Evolutionary conservation across 2,113 vertebrate genomes (phyloP), one percentile per base, ranked within the genome.

Genomic region (Pelecanoides urinatrix): DNA sequence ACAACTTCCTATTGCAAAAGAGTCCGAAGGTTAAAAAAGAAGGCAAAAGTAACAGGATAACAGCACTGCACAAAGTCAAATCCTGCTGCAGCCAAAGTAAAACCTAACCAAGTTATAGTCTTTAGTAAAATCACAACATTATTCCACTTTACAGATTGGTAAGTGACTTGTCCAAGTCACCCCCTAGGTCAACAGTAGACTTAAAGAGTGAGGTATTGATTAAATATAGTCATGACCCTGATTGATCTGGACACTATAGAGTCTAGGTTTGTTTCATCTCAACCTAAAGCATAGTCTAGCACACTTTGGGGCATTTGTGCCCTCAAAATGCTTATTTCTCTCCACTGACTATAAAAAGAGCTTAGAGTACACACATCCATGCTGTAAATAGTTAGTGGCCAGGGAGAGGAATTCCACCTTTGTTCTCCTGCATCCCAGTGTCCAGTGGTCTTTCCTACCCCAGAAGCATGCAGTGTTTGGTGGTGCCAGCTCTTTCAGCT

Each of bases 1-100:
- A 91, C 61, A 94, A 92, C 36, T 94, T 94, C 68, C 66, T 87
- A 68, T 84, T 92, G 86, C 86, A 84, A 88, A 95, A 93, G 65
- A 84, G 76, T 88, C 76, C 68, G 92, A 81, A 94, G 73, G 61
- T 95, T 81, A 85, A 68, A 93, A 90, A 93, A 78, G 53, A 81
- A 94, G 78, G 82, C 38, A 71, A 92, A 91, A 72, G 38, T 87
- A 74, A 52, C n/a, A 80, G 50, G 72, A 66, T 87, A 88, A 90
- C 20, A 82, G 22, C 18, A 68, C n/a, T 71, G 17, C 59, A 65
- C 42, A 68, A 76, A 92, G 80, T 30, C 79, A 94, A 88, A 88
- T 55, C 38, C 68, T 81, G 65, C 55, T 52, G 68, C 32, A 71
- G 61, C 22, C 30, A 42, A 92, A 90, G 67, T 30, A 77, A 80